Evolutionary conservation across 2,888 invertebrate genomes (phyloP).

Genomic region (Melieria picta): DNA sequence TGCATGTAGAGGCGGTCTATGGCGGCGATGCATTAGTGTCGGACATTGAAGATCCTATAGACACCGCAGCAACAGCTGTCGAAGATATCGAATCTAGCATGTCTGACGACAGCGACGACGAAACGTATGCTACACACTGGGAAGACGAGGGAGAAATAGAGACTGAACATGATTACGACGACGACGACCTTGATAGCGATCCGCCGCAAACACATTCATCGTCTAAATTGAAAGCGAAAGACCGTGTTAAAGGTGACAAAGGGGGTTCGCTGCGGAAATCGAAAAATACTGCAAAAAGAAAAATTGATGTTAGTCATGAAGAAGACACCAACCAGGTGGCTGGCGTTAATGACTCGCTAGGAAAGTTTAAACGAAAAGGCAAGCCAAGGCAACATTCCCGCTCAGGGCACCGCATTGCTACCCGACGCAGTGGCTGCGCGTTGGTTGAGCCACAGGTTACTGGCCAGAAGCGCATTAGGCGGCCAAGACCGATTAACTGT

Average conservation of each 20-base stretch:
- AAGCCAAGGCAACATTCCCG: constrained; percentile 28
- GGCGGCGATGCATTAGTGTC: constrained; percentile 21
- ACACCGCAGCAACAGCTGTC: constrained; percentile 20
- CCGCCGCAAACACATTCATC: not conserved
- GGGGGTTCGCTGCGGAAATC: not conserved
- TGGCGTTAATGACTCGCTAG: not conserved
- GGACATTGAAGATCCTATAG: constrained; percentile 25
- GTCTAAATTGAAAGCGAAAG: not conserved
- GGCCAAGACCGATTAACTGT: constrained; percentile 39
- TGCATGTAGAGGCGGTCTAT: constrained; percentile 31
- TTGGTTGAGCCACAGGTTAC: too few species aligned
- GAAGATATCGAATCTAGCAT: too few species aligned
- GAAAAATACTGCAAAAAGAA: not conserved
- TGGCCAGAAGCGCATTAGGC: constrained; percentile 12
- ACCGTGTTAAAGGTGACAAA: too few species aligned
- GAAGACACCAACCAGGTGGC: too few species aligned
- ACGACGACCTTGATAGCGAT: constrained; percentile 14
- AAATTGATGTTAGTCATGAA: not conserved
- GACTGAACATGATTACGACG: constrained; percentile 19
- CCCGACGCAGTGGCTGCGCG: too few species aligned
- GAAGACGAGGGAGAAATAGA: constrained; percentile 26
- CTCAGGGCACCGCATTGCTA: constrained; percentile 4
- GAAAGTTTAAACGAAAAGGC: constrained; percentile 1
- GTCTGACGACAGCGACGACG: constrained; percentile 24
- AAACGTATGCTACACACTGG: constrained; percentile 13